Conservation (phyloP, 2,113 vertebrate genomes). For the Strix aluco region DNA sequence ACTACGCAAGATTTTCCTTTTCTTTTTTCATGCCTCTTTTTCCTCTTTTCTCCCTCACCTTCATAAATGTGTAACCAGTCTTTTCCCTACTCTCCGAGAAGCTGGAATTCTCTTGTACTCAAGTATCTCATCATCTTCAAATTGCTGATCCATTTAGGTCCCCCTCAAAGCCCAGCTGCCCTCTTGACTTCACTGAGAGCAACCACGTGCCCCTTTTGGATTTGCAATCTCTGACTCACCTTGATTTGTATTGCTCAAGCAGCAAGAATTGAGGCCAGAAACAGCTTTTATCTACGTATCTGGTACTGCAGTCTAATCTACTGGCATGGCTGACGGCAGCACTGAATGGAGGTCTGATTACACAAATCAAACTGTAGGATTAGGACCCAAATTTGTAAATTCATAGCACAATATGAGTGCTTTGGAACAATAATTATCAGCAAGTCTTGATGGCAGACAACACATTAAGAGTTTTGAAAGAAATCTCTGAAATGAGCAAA, state of each 20-base stretch:
- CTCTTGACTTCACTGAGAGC: not conserved
- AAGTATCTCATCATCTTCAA: not conserved
- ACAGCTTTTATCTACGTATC: not conserved
- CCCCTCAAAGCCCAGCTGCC: not conserved
- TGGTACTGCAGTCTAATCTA: not conserved
- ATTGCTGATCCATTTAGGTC: not conserved
- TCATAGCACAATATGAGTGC: not conserved
- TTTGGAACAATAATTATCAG: too few species aligned
- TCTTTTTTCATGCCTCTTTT: not conserved
- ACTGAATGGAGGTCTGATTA: not conserved
- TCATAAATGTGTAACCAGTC: rapidly evolving
- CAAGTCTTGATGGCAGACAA: too few species aligned
- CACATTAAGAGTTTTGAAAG: not conserved
- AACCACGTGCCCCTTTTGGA: not conserved
- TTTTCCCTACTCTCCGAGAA: not conserved
- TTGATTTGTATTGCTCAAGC: not conserved
- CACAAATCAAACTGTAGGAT: not conserved
- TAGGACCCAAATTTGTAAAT: not conserved
- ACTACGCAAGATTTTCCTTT: not conserved
- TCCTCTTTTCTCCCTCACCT: not conserved
- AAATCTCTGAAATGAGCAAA: not conserved
- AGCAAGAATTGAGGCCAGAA: not conserved
- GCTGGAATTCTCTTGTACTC: not conserved
- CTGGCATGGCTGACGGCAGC: not conserved
- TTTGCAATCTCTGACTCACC: not conserved